Conservation (phyloP, 2,888 invertebrate genomes). For the Trachelus stipa region DNA sequence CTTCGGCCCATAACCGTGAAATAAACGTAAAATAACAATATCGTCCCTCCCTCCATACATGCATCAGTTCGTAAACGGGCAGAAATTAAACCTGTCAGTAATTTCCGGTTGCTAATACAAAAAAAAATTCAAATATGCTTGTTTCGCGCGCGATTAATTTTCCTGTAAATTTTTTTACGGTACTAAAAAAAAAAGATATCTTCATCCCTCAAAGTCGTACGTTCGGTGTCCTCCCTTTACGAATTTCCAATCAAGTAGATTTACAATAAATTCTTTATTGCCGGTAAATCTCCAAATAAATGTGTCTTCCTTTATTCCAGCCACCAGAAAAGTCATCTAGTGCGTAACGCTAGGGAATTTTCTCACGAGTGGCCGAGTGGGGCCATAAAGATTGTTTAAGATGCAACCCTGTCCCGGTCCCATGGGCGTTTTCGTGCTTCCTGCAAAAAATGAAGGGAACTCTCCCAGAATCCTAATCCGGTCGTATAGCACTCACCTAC, state of each 20-base stretch:
- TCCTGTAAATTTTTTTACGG: neutral
- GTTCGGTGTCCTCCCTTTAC: too few species aligned
- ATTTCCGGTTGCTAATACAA: neutral
- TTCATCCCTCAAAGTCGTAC: too few species aligned
- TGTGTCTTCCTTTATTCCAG: neutral
- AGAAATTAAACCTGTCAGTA: neutral
- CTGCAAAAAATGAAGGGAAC: slow-evolving; percentile 48
- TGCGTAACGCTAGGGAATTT: neutral
- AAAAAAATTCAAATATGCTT: neutral
- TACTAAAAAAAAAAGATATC: too few species aligned
- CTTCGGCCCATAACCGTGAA: neutral
- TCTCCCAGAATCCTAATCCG: slow-evolving; percentile 56
- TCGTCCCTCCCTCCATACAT: neutral
- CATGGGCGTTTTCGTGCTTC: slow-evolving; percentile 40
- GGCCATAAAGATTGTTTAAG: slow-evolving; percentile 51
- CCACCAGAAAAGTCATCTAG: neutral
- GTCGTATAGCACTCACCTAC: slow-evolving; percentile 27
- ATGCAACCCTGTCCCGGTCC: slow-evolving; percentile 51
- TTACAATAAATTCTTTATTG: neutral
- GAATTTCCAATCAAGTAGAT: too few species aligned
- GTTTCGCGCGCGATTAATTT: neutral
- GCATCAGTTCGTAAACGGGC: neutral
- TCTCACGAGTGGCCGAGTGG: slow-evolving; percentile 3
- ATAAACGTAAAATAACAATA: neutral
- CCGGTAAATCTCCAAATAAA: neutral